phyloP scores from a whole-genome alignment of 2,113 vertebrate genomes.

The Podarcis raffonei region DNA sequence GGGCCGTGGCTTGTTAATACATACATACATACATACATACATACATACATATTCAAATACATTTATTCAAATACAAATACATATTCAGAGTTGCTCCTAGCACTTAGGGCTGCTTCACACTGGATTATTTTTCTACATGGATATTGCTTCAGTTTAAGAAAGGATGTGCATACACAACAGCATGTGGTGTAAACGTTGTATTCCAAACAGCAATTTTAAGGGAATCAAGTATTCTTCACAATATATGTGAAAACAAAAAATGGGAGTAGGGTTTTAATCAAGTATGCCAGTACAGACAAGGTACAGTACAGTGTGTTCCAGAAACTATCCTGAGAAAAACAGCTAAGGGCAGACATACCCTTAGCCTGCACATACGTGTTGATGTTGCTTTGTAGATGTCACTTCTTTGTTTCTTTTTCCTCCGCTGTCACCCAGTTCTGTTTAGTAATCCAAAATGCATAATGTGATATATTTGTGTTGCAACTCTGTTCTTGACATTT shows the following conservation, averaged over 20 bases:
- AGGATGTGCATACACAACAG: neutral
- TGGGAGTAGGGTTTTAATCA: neutral
- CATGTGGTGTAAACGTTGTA: neutral
- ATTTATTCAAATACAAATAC: neutral
- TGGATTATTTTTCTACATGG: neutral
- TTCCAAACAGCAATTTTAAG: neutral
- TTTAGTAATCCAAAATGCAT: neutral
- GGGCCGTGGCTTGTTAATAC: slow-evolving; percentile 30
- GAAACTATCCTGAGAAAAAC: neutral
- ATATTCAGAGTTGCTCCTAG: neutral
- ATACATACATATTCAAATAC: neutral
- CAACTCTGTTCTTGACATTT: too few species aligned
- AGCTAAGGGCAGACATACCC: neutral
- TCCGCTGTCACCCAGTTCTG: neutral
- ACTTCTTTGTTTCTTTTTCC: neutral
- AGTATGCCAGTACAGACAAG: neutral
- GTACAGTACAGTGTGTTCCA: neutral
- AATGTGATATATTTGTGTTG: neutral
- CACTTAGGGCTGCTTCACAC: neutral
- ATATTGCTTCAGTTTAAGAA: neutral
- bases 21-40: neutral
- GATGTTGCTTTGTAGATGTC: neutral
- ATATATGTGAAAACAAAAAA: neutral
- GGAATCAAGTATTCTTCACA: neutral
- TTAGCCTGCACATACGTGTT: neutral